A percentile compares a stretch with the other conserved stretches of the same genome.
phyloP scores from a whole-genome alignment of 1,140 invertebrate genomes.

The Pantala flavescens region DNA sequence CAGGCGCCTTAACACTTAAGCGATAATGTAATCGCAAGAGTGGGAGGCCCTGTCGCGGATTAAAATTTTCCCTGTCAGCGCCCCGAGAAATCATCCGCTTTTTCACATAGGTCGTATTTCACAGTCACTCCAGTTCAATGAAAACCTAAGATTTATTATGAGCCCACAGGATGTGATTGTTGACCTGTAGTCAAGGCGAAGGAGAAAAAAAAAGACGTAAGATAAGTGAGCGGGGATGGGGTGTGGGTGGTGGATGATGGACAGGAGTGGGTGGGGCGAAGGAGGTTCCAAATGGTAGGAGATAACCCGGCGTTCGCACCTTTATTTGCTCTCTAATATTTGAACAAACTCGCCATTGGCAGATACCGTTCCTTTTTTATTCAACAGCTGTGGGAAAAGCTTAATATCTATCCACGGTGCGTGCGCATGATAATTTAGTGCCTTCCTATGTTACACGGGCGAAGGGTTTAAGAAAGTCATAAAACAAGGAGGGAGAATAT shows the following conservation, averaged over 20 bases:
- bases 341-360: neutral
- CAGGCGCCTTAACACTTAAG: too few relatives aligned
- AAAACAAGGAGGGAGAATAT: too few relatives aligned
- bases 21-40: too few relatives aligned
- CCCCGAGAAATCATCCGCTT: too few relatives aligned
- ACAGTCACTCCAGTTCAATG: neutral
- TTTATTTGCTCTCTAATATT: neutral
- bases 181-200: neutral
- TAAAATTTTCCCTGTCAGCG: too few relatives aligned
- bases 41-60: too few relatives aligned
- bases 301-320: slow-evolving; percentile 1
- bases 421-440: too few relatives aligned
- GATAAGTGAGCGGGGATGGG: neutral
- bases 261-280: neutral
- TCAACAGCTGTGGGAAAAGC: neutral
- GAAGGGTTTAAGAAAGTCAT: too few relatives aligned
- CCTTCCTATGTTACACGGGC: too few relatives aligned
- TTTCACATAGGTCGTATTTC: too few relatives aligned
- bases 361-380: neutral
- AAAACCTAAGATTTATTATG: neutral
- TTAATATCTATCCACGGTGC: neutral
- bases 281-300: neutral
- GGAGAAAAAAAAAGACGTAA: neutral
- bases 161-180: neutral
- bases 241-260: neutral